Evolutionary conservation across 2,797 vertebrate genomes (phyloP), one percentile per base, ranked within the genome.

Genomic region (Vespertilio murinus): DNA sequence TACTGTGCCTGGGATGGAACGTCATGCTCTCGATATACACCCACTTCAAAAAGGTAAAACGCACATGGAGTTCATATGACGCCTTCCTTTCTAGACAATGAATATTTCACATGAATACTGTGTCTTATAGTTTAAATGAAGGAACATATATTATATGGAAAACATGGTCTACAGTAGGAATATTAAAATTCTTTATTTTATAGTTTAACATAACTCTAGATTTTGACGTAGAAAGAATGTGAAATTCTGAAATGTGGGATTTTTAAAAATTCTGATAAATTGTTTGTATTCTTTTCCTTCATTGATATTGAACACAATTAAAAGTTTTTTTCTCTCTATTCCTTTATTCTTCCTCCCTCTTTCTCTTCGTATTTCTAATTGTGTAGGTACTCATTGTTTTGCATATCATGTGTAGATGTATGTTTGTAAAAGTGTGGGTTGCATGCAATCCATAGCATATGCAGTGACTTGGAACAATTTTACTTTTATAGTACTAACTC

Each of bases 1-100:
- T 99, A 99, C 97, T 99, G 99, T 71, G 99, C 99, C 90, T 99
- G 99, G 99, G 99, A 99, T 67, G 99, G 99, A 97, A 98, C 98
- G 95, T 98, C 98, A 0, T 99, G 99, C 95, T 99, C 99, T 85
- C 98, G 99, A 97, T 99, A 99, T 80, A 97, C 99, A 75, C 99
- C 99, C 33, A 99, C 99, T 90, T 99, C 99, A 79, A 99, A 99
- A 98, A 99, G 99, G 99, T 99, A 97, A 96, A 89, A 25, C 73
- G 79, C 11, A 35, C 47, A 11, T 20, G 0, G 11, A 10, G 7
- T 56, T 40, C 22, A 17, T 8, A 20, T 1, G 3, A 40, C 20
- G 2, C 11, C 9, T 49, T 42, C 30, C 1, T 91, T 61, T 77
- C 23, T 65, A 12, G 9, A 38, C 20, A 16, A 17, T 22, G 14